A percentile compares a stretch with the other conserved stretches of the same genome.
Evolutionary conservation across 2,888 invertebrate genomes (phyloP).

Genomic region (Philopedon plagiatum): DNA sequence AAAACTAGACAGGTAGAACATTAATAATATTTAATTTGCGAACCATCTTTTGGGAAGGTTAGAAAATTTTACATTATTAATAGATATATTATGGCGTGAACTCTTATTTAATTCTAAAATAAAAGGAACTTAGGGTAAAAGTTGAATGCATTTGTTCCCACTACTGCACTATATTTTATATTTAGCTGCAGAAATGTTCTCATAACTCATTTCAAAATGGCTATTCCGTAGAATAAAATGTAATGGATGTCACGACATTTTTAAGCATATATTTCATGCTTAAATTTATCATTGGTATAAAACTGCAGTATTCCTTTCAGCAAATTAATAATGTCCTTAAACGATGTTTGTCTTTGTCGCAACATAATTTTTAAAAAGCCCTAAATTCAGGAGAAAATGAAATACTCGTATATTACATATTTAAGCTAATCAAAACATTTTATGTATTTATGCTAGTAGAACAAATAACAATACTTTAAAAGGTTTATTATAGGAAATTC

Average conservation of each 20-base stretch:
- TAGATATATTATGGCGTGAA: no score
- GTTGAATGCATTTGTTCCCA: not conserved
- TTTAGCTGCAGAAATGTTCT: not conserved
- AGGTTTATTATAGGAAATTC: no score
- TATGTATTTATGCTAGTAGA: no score
- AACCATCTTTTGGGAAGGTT: no score
- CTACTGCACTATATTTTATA: not conserved
- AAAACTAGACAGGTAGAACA: no score
- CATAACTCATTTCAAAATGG: constrained; percentile 8
- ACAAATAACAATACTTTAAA: no score
- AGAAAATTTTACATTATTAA: no score
- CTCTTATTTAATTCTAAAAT: no score
- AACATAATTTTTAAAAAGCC: not conserved
- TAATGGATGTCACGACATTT: constrained; percentile 3
- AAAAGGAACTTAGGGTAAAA: not conserved
- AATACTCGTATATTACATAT: no score
- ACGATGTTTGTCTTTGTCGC: not conserved
- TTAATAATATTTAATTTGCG: no score
- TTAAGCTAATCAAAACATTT: no score
- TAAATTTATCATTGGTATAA: not conserved
- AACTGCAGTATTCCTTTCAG: constrained; percentile 1
- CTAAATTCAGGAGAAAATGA: no score
- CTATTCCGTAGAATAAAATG: not conserved
- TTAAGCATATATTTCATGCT: constrained; percentile 7
- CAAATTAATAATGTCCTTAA: not conserved